Conservation (phyloP, 2,888 invertebrate species). For the Dorcus parallelipipedus region DNA sequence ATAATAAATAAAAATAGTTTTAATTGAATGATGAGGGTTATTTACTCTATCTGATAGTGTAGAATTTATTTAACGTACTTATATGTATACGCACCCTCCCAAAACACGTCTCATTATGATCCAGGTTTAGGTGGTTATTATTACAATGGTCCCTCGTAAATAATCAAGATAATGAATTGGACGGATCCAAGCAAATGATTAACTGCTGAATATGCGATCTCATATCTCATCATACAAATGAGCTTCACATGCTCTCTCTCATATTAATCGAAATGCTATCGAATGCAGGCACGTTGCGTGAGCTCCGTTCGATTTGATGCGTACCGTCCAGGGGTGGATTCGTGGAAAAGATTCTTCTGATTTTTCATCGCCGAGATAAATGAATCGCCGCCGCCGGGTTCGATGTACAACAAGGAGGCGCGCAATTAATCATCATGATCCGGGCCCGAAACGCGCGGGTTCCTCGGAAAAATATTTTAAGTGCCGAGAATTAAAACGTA, state of each 20-base stretch:
- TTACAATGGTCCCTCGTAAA: conserved; percentile 26
- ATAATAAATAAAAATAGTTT: too few species aligned
- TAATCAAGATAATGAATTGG: conserved; percentile 39
- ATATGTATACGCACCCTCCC: not conserved
- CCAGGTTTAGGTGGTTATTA: conserved; percentile 17
- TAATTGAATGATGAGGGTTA: too few species aligned
- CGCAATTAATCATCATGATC: not conserved
- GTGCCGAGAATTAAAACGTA: not conserved
- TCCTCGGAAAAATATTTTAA: too few species aligned
- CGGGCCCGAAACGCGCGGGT: too few species aligned
- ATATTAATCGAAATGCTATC: conserved; percentile 45
- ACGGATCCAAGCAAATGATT: conserved; percentile 37
- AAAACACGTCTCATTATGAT: conserved; percentile 10
- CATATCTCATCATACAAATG: conserved; percentile 41
- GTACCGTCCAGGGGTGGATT: conserved; percentile 7
- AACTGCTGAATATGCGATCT: conserved; percentile 32
- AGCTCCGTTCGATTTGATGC: conserved; percentile 18
- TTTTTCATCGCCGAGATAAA: conserved; percentile 14
- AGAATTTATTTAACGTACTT: too few species aligned
- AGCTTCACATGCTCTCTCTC: conserved; percentile 44
- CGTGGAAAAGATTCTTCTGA: conserved; percentile 6
- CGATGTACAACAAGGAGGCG: not conserved
- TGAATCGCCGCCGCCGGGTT: conserved; percentile 6
- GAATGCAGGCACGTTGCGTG: conserved; percentile 34
- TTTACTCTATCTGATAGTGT: too few species aligned